A percentile compares a stretch with the other conserved stretches of the same genome.
These are phyloP conservation scores for Stomorhina lunata DNA, from an alignment of 2,888 invertebrate genomes.

Conservation along the genomic window DNA sequence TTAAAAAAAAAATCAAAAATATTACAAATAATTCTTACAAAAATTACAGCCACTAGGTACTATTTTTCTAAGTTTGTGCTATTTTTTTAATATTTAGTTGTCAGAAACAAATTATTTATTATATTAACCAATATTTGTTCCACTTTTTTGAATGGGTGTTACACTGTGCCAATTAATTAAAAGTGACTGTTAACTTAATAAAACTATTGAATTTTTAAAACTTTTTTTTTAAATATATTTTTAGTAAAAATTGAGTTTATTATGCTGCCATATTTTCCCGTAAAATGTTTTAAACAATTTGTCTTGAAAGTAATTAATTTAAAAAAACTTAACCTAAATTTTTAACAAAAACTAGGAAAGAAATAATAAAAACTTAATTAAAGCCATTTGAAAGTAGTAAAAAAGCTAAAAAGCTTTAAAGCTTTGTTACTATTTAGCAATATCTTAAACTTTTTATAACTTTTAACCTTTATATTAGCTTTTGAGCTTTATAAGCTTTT, in stretches of 20 bases:
- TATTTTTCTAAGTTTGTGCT: slow-evolving; percentile 9
- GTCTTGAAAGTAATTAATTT: not conserved
- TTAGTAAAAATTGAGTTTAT: not conserved
- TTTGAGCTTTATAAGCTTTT: no score
- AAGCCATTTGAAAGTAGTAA: slow-evolving; percentile 46
- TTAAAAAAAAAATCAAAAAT: not conserved
- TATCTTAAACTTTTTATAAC: no score
- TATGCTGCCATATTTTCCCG: slow-evolving; percentile 15
- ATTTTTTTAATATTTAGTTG: not conserved
- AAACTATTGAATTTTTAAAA: no score
- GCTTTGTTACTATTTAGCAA: no score
- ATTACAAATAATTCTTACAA: slow-evolving; percentile 33
- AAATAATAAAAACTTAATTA: slow-evolving; percentile 4
- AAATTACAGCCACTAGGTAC: slow-evolving; percentile 57
- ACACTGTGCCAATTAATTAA: no score
- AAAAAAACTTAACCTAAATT: not conserved
- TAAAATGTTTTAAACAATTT: not conserved
- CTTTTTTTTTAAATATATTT: no score
- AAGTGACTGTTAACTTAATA: no score
- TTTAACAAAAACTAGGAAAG: slow-evolving; percentile 1
- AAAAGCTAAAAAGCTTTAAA: no score
- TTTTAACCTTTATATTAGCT: no score
- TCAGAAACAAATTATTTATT: not conserved
- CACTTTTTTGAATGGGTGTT: no score
- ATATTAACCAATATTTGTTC: no score